These are phyloP conservation scores for Spisula subtruncata DNA, from an alignment of 2,888 invertebrate species.

Conservation along the genomic window DNA sequence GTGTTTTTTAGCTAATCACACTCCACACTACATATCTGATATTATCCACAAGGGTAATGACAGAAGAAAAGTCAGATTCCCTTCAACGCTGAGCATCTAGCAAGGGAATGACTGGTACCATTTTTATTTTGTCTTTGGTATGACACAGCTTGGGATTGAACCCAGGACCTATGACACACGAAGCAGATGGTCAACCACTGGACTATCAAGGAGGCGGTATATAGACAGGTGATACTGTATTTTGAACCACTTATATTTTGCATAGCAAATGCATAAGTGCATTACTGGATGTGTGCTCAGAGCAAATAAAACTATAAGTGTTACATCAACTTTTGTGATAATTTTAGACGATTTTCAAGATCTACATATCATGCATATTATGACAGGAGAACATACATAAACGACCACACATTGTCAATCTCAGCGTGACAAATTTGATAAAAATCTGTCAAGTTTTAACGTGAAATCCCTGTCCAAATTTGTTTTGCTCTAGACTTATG, in stretches of 20 bases:
- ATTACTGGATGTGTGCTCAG: background rate
- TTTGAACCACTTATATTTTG: background rate
- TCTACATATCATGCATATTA: background rate
- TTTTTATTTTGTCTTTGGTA: too few species aligned
- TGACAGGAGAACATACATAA: background rate
- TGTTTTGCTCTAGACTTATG: background rate
- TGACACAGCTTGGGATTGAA: too few species aligned
- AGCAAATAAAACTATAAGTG: background rate
- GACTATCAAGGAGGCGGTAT: too few species aligned
- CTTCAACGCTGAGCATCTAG: too few species aligned
- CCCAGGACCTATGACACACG: too few species aligned
- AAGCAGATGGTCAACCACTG: too few species aligned
- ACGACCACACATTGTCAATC: slow-evolving; percentile 12
- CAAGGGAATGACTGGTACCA: too few species aligned
- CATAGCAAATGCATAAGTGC: background rate
- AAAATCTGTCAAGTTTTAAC: background rate
- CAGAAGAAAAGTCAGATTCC: too few species aligned
- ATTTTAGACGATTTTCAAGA: background rate
- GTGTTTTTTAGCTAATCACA: too few species aligned
- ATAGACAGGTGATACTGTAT: background rate
- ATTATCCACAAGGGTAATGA: too few species aligned
- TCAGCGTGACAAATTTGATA: background rate
- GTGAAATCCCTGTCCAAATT: background rate
- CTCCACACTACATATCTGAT: too few species aligned
- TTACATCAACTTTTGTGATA: background rate